These are phyloP conservation scores for Diachrysia chrysitis DNA, from an alignment of 2,888 invertebrate genomes.

Conservation along the genomic window DNA sequence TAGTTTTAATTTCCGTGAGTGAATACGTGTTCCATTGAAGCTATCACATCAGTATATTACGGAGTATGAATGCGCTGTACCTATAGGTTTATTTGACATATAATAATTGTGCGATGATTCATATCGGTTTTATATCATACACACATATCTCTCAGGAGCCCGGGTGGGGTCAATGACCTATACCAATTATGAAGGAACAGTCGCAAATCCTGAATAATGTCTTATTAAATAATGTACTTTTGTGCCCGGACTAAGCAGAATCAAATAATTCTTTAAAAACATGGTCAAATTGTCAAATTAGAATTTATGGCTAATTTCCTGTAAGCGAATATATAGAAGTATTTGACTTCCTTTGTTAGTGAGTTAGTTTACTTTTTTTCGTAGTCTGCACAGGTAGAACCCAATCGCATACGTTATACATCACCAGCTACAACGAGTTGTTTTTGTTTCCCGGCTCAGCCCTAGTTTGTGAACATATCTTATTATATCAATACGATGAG, in stretches of 20 bases:
- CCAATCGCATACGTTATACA: too few relatives aligned
- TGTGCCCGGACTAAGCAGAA: not conserved
- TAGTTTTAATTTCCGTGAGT: not conserved
- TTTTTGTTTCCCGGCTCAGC: constrained; percentile 11
- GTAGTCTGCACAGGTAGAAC: too few relatives aligned
- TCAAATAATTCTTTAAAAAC: not conserved
- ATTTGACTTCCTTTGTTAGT: too few relatives aligned
- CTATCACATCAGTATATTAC: not conserved
- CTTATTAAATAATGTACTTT: too few relatives aligned
- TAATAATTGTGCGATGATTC: not conserved
- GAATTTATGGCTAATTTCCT: too few relatives aligned
- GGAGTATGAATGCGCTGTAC: not conserved
- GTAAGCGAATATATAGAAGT: too few relatives aligned
- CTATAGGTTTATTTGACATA: not conserved
- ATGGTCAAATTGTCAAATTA: too few relatives aligned
- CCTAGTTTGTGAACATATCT: constrained; percentile 59
- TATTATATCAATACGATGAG: constrained; percentile 51
- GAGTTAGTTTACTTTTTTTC: not conserved
- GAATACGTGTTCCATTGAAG: not conserved
- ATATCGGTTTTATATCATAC: not conserved
- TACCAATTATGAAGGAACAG: too few relatives aligned
- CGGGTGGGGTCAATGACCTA: not conserved
- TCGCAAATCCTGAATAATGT: too few relatives aligned
- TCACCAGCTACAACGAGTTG: too few relatives aligned
- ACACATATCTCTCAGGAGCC: constrained; percentile 2